These are phyloP conservation scores for Tetramorium parvispinum DNA, from an alignment of 1,140 invertebrate species.

Conservation along the genomic window DNA sequence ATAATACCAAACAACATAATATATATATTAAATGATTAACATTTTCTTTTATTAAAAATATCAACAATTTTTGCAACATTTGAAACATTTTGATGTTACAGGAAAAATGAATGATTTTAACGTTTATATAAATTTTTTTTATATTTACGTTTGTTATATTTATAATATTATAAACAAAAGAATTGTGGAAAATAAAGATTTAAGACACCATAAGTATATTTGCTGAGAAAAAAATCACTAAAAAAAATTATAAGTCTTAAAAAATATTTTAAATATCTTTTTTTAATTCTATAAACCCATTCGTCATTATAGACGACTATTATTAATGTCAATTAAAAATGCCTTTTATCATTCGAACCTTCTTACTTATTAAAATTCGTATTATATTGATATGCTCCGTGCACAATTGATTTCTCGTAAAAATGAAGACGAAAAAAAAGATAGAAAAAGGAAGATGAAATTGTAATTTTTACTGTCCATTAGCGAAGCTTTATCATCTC, in stretches of 20 bases:
- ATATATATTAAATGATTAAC: background rate
- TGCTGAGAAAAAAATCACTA: background rate
- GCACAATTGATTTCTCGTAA: constrained; percentile 10
- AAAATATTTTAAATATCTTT: background rate
- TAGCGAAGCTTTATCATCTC: constrained; percentile 11
- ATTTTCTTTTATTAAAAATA: background rate
- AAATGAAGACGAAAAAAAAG: background rate
- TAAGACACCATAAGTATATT: background rate
- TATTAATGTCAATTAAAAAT: background rate
- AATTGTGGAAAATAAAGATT: background rate
- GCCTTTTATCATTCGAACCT: background rate
- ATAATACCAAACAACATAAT: background rate
- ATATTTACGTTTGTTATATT: background rate
- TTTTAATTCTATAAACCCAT: background rate
- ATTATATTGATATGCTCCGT: background rate
- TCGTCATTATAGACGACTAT: background rate
- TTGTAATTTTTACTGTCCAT: constrained; percentile 5
- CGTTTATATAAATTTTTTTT: background rate
- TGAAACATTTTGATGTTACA: background rate
- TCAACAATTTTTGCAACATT: background rate
- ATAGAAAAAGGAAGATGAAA: constrained; percentile 1
- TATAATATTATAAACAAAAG: background rate
- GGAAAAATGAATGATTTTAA: background rate
- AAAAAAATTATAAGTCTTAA: background rate
- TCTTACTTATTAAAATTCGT: background rate